Evolutionary conservation across 1,140 invertebrate genomes (phyloP), one percentile per base, ranked within the genome.

Genomic region (Apocrypta bakeri): DNA sequence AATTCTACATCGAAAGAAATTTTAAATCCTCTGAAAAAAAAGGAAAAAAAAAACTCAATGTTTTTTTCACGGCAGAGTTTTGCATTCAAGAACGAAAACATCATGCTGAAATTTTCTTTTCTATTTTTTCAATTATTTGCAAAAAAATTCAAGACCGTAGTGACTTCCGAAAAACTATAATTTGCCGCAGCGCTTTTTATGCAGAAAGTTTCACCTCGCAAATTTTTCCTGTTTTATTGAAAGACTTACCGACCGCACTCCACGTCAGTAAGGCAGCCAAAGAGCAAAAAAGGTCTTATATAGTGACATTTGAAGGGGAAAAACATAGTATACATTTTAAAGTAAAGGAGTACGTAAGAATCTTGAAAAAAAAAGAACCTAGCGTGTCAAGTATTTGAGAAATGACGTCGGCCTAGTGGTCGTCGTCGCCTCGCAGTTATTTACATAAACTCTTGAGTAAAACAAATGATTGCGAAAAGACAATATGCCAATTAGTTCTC

Each of bases 221-320:
- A n/a, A n/a, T 56, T 79, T 83, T 74, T 79, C 25, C 12, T 76
- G n/a, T 72, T 77, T 72, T 33, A 42, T 66, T 72, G 33, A 72
- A 72, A 78, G 42, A 82, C 76, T 79, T 83, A 79, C 77, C 72
- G 71, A 83, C 68, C 74, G 42, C 64, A 82, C 33, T 82, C 81
- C 81, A 82, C 56, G 31, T 82, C 29, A 78, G 66, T 82, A 82
- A 82, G 73, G 73, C 74, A 82, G 74, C 75, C 81, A 82, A 82
- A 82, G 69, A 72, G 48, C 40, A 76, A 82, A 82, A 72, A 66
- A 63, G 66, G 14, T 78, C 37, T 40, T 68, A 76, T 40, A 76
- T 40, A 79, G 73, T 29, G 37, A 76, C n/a, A 79, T 75, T 75
- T 48, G 14, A 76, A 80, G 63, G 42, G 64, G 76, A 40, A 80